Percentiles rank a stretch among this genome's conserved stretches.
phyloP scores from a whole-genome alignment of 2,888 invertebrate genomes.

The Dorcus parallelipipedus region DNA sequence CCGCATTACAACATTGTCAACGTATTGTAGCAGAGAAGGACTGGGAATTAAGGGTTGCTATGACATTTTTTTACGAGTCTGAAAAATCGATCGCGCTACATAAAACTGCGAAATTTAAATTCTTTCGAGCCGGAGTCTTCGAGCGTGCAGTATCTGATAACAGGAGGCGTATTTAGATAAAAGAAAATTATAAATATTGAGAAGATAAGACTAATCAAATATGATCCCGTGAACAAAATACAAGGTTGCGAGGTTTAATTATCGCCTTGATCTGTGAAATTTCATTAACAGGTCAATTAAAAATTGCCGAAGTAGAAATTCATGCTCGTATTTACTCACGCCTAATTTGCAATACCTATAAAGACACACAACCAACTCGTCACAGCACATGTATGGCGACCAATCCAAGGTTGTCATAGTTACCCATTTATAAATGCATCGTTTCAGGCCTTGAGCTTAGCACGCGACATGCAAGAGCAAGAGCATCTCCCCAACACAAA shows the following conservation, averaged over 20 bases:
- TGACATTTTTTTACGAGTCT: too few relatives aligned
- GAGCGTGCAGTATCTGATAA: neutral
- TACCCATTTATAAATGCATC: constrained; percentile 39
- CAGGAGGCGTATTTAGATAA: neutral
- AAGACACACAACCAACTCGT: constrained; percentile 4
- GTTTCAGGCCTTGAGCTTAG: constrained; percentile 11
- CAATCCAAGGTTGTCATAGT: constrained; percentile 38
- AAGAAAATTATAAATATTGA: neutral
- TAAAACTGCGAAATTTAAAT: too few relatives aligned
- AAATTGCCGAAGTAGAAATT: neutral
- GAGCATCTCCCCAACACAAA: neutral
- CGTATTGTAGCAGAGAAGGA: too few relatives aligned
- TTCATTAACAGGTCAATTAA: neutral
- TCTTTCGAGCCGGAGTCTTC: too few relatives aligned
- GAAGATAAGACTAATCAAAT: neutral
- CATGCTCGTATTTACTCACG: neutral
- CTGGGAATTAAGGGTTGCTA: too few relatives aligned
- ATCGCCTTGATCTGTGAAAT: neutral
- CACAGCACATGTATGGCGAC: constrained; percentile 23
- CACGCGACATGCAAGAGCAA: too few relatives aligned
- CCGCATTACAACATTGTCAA: too few relatives aligned
- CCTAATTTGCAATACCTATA: neutral
- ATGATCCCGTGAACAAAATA: constrained; percentile 11
- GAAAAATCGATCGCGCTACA: too few relatives aligned
- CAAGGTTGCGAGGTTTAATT: constrained; percentile 8